Conservation (phyloP, 1,140 invertebrate species). For the Ridgeia piscesae region DNA sequence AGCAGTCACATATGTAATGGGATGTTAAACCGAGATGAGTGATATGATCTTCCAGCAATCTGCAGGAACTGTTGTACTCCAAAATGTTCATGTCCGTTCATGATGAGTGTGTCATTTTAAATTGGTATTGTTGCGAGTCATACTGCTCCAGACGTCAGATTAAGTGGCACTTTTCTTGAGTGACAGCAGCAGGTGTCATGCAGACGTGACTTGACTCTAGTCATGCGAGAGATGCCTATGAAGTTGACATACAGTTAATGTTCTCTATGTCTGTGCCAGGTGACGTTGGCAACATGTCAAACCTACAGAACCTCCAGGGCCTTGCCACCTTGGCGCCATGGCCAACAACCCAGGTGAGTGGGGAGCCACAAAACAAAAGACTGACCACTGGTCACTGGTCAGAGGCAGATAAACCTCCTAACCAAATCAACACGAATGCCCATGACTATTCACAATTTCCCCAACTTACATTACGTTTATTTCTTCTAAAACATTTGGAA, state of each 20-base stretch:
- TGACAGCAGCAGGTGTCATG: not conserved
- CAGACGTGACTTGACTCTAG: not conserved
- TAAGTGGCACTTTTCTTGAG: not conserved
- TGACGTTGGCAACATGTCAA: slow-evolving; percentile 34
- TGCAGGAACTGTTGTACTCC: too few relatives aligned
- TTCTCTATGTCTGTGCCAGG: slow-evolving; percentile 18
- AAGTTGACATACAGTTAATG: not conserved
- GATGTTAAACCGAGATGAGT: too few relatives aligned
- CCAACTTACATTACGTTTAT: too few relatives aligned
- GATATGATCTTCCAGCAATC: too few relatives aligned
- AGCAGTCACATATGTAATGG: too few relatives aligned
- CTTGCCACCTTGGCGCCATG: slow-evolving; percentile 66
- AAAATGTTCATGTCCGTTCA: too few relatives aligned
- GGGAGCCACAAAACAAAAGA: slow-evolving; percentile 32
- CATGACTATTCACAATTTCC: too few relatives aligned
- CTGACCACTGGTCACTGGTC: too few relatives aligned
- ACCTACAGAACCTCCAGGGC: slow-evolving; percentile 64
- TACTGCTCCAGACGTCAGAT: not conserved
- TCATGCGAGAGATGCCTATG: not conserved
- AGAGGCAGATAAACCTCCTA: too few relatives aligned
- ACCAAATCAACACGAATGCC: too few relatives aligned
- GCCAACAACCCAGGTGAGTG: slow-evolving; percentile 59
- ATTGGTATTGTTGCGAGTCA: not conserved
- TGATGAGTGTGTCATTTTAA: too few relatives aligned
- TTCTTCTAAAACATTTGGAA: too few relatives aligned